Conservation (phyloP, 2,113 vertebrate species). For the Trogon surrucura region DNA sequence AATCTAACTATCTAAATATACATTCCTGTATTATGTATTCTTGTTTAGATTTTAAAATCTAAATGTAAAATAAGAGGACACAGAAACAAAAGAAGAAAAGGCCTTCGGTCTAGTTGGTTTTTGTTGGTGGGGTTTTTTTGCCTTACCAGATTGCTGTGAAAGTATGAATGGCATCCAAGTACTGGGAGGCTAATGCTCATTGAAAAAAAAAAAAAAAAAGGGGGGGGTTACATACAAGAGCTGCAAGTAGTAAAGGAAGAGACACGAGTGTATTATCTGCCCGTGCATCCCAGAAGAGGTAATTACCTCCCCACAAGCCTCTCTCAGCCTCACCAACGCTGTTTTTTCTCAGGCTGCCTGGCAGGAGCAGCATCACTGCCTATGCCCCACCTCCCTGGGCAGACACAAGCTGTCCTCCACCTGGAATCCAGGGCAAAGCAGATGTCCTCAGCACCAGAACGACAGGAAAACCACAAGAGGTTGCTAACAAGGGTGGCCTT, state of each 20-base stretch:
- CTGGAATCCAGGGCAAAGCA: neutral
- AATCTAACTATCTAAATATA: neutral
- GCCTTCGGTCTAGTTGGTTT: neutral
- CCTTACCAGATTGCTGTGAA: neutral
- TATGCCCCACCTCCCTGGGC: neutral
- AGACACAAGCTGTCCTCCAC: neutral
- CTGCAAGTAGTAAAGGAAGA: neutral
- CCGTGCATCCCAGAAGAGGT: neutral
- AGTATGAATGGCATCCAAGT: slow-evolving; percentile 9
- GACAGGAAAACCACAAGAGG: neutral
- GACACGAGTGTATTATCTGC: too few relatives aligned
- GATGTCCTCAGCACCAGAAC: neutral
- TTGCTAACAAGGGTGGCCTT: neutral
- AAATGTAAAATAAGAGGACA: neutral
- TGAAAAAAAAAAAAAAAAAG: neutral
- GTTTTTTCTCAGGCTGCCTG: neutral
- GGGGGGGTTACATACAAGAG: neutral
- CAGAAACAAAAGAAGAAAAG: neutral
- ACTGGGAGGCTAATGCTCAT: neutral
- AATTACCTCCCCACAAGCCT: neutral
- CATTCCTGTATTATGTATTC: neutral
- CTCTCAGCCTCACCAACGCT: fast-evolving
- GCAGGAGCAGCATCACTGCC: neutral
- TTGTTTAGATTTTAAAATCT: neutral
- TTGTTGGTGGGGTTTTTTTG: neutral